Base-by-base conservation (phyloP, 2,888 invertebrate species). In the Lithophane semibrunnea region DNA sequence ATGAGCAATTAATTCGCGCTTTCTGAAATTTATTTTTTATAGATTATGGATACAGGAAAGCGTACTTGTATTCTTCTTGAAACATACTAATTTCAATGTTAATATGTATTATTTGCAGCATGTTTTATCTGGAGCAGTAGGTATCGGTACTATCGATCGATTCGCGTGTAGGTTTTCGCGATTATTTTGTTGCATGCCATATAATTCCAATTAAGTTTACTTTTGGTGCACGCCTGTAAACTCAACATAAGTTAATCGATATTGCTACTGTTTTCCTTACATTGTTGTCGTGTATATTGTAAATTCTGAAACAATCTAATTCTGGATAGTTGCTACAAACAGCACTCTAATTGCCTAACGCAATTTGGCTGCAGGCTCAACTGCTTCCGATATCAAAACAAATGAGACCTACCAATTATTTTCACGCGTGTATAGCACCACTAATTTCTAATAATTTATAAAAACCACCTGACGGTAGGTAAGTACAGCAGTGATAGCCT, bases 151-250 rank as follows among this genome's bases (percentile, higher is more conserved):
- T 47, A 76, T 37, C 0, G 16, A 37, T 56, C 37, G 42, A 81
- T 75, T 63, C 9, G 42, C n/a, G 37, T 81, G 52, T 42, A 5
- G 0, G 5, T 42, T 64, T 42, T 29, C 9, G 24, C 47, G 13
- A 52, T 64, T 49, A 64, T n/a, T 70, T 76, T 42, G 82, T 24
- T 61, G 60, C 60, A 61, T 81, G 76, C 29, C 12, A 54, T 56
- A 56, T 49, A 67, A 76, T 56, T 76, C 29, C 47, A 63, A 61
- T 66, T 63, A n/a, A 29, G 44, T 66, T 79, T 42, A 16, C 18
- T 49, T 29, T 56, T 44, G 16, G 24, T 42, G 18, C 29, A 42
- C 13, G 37, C n/a, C 52, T 47, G 21, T 24, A 13, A 42, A 49
- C n/a, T 47, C n/a, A 4, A 21, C 1, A 29, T 29, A 49, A 54